Base-by-base conservation (phyloP, 2,797 vertebrate genomes). In the Amblyraja radiata region DNA sequence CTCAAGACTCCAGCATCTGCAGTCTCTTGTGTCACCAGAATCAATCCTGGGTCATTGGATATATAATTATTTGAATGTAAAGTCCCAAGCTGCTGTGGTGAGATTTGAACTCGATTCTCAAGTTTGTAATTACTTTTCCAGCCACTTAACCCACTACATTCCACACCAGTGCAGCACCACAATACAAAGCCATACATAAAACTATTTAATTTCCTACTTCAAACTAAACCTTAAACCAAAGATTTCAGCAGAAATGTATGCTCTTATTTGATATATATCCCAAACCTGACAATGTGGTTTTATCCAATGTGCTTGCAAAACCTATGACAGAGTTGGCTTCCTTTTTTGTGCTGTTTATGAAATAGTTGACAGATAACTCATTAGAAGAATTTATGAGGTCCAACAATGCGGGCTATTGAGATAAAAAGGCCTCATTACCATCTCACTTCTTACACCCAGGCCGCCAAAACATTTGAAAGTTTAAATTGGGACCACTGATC, bases 351-450 rank as follows among this genome's bases (percentile, higher is more conserved):
- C 36, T 54, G 71, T 92, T 46, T 92, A 76, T 74, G 36, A 91
- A 46, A 91, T 74, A 36, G n/a, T 91, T 91, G 39, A 54, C 71
- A 28, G 39, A 73, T 54, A 92, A 92, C 36, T 92, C 39, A 92
- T n/a, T 88, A 63, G 63, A 88, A 76, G 71, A 58, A n/a, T 76
- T 54, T n/a, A 92, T 74, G 90, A 92, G 68, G 90, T 76, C 71
- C 39, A 92, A 92, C 90, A 92, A 92, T 76, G 90, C 21, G 28
- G 39, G 36, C 90, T 46, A 90, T 92, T 92, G 90, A 92, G 46
- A 39, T 14, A n/a, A 46, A 39, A 28, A 28, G 90, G 46, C 68
- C 90, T 92, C 90, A 92, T 92, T 92, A 92, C 39, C 90, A 92
- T 92, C 90, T 92, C 71, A 54, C 90, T 76, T 28, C 90, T 74